These are phyloP conservation scores for Tuberolachnus salignus DNA, from an alignment of 2,888 invertebrate genomes.

Conservation along the genomic window DNA sequence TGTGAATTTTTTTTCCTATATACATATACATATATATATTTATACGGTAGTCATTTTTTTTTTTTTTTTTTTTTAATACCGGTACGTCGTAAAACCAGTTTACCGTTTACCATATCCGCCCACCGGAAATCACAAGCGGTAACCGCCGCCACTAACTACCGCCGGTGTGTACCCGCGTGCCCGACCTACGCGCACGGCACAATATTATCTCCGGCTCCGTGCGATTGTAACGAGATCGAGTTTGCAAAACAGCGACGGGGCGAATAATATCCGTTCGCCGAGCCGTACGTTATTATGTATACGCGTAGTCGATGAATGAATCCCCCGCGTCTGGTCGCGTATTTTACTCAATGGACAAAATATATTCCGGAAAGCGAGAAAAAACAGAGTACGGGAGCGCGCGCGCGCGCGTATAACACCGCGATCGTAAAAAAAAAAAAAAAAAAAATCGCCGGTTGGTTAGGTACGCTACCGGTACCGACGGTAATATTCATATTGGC, in stretches of 20 bases:
- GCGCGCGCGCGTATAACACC: too few relatives aligned
- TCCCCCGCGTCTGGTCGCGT: not conserved
- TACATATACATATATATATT: too few relatives aligned
- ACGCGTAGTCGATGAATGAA: constrained; percentile 12
- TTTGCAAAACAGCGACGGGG: constrained; percentile 25
- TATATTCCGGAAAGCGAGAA: not conserved
- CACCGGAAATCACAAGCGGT: constrained; percentile 51
- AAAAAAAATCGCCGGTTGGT: too few relatives aligned
- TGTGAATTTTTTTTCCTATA: constrained; percentile 22
- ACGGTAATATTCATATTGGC: too few relatives aligned
- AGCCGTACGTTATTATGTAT: not conserved
- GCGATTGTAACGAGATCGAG: constrained; percentile 52
- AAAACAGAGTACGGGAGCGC: too few relatives aligned
- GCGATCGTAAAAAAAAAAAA: not conserved
- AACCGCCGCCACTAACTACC: not conserved
- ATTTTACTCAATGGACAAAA: constrained; percentile 26
- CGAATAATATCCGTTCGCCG: not conserved
- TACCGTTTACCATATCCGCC: constrained; percentile 56
- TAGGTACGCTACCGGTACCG: too few relatives aligned
- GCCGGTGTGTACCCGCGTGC: not conserved
- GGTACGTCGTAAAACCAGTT: constrained; percentile 39
- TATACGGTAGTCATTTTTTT: not conserved
- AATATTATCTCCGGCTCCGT: not conserved
- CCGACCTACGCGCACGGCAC: not conserved
- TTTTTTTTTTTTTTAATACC: not conserved